Evolutionary conservation across 2,888 invertebrate species (phyloP), one percentile per base, ranked within the genome.

Genomic region (Acronicta leporina): DNA sequence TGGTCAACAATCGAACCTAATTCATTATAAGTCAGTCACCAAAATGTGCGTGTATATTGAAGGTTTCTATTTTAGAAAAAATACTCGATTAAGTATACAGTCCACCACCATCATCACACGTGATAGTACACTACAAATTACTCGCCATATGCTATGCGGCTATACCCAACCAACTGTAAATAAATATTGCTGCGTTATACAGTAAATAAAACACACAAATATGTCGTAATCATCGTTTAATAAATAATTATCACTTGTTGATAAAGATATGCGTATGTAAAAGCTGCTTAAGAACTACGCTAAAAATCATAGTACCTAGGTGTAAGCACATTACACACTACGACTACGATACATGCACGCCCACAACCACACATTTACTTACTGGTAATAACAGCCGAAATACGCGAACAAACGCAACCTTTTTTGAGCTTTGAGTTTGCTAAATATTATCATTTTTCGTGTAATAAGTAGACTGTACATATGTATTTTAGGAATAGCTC

Each of bases 241-340:
- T 85, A 85, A 83, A 85, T 85, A 82, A 81, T 81, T 86, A 80
- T 86, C 83, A 86, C 83, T 86, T 83, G 76, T 85, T 66, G 72
- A 80, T 77, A 80, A 78, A 82, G 81, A 83, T 84, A 87, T 84
- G 85, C 84, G 81, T 75, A 81, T 79, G 73, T 79, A 79, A 75
- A 83, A 83, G 82, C 81, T 75, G 75, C 79, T 77, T 66, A 66
- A 69, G 68, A 79, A 69, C 73, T 76, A 78, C 74, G 71, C 68
- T 73, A 66, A 71, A 68, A 59, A 55, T 63, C 65, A 69, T 45
- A 73, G 54, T 52, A n/a, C n/a, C n/a, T n/a, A 65, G 63, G 60
- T 20, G 20, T 20, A 20, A 4, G 48, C 60, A 56, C 46, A 43
- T 58, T 33, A 46, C 25, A 58, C 45, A 62, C 67, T 54, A 42